These are phyloP conservation scores for Pseudois nayaur DNA, from an alignment of 2,113 vertebrate species.

Conservation along the genomic window DNA sequence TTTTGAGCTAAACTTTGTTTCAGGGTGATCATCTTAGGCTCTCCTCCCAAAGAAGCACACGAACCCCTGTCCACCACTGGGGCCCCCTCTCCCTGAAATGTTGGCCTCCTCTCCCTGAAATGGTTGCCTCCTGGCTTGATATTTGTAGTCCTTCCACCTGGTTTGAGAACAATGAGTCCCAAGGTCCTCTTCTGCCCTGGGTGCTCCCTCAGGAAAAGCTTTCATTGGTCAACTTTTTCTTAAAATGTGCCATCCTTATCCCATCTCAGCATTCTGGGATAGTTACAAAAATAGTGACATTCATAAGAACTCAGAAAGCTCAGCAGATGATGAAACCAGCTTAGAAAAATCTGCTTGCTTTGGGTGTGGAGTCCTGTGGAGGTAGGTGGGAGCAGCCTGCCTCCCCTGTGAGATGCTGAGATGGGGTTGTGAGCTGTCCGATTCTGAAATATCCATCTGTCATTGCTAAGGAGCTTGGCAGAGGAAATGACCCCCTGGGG, in stretches of 20 bases:
- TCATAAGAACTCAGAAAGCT: background rate
- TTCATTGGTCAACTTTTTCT: background rate
- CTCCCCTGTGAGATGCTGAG: background rate
- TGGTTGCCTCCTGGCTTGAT: background rate
- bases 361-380: background rate
- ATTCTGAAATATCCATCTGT: background rate
- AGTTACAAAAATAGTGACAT: background rate
- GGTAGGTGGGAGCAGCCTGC: background rate
- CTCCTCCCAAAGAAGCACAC: background rate
- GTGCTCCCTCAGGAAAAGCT: background rate
- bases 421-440: background rate
- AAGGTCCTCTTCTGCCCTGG: background rate
- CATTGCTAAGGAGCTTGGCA: background rate
- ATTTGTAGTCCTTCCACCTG: background rate
- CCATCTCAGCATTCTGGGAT: background rate
- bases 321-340: background rate
- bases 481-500: background rate
- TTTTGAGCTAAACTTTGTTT: background rate
- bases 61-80: fast-evolving
- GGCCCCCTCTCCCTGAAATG: background rate
- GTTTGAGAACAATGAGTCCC: background rate
- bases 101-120: background rate
- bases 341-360: fast-evolving
- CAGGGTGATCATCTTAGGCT: background rate
- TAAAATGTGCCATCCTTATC: background rate